Conservation (phyloP, 2,888 invertebrate genomes). For the Thecophora atra region DNA sequence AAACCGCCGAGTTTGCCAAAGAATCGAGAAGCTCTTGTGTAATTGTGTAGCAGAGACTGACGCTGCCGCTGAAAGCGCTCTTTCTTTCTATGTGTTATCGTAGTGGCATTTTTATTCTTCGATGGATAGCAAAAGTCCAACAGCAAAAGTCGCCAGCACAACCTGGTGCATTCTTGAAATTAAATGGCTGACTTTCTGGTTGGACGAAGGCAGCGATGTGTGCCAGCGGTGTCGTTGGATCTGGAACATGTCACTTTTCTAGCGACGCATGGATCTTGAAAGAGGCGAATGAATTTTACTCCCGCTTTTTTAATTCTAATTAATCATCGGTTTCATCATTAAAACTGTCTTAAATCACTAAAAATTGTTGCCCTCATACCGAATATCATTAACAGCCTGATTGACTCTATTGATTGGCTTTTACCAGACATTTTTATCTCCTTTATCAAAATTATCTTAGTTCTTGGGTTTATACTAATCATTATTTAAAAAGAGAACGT, state of each 20-base stretch:
- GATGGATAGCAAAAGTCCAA: neutral
- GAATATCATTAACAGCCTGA: neutral
- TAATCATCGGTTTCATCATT: neutral
- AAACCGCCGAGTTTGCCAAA: constrained; percentile 3
- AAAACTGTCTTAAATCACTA: neutral
- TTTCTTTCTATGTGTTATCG: neutral
- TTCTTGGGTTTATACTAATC: neutral
- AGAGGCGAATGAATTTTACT: too few relatives aligned
- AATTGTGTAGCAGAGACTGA: neutral
- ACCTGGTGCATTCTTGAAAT: neutral
- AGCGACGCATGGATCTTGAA: neutral
- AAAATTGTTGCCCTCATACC: neutral
- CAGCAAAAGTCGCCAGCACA: neutral
- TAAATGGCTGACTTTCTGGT: constrained; percentile 3
- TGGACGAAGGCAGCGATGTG: constrained; percentile 8
- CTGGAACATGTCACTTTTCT: constrained; percentile 30
- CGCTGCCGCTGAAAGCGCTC: too few relatives aligned
- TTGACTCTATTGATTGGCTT: neutral
- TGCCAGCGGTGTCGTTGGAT: constrained; percentile 28
- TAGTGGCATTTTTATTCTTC: neutral
- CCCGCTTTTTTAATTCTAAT: too few relatives aligned
- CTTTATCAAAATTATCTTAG: neutral
- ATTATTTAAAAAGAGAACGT: neutral
- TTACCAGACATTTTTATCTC: neutral
- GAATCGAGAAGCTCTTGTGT: neutral